Evolutionary conservation across 2,797 vertebrate genomes (phyloP).

Genomic region (Oophaga sylvatica): DNA sequence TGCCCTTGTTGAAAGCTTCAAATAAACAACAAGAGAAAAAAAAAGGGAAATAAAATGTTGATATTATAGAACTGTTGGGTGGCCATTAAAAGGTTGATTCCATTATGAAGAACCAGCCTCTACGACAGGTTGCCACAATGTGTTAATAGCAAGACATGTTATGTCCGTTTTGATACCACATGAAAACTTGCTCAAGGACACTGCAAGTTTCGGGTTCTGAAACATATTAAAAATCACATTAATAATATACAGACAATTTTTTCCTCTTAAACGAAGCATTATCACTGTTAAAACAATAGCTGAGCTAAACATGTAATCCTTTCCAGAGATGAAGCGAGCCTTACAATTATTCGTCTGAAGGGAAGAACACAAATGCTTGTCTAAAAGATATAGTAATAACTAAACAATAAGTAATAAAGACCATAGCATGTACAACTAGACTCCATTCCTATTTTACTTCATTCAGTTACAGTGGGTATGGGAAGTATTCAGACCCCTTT

Average conservation of each 20-base stretch:
- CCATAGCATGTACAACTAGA: not conserved
- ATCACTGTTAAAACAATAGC: not conserved
- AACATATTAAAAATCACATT: not conserved
- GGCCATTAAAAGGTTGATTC: slow-evolving; percentile 19
- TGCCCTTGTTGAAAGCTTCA: slow-evolving; percentile 59
- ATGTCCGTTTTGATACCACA: not conserved
- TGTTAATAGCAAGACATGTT: slow-evolving; percentile 8
- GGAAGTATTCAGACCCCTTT: too few species aligned
- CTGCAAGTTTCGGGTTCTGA: not conserved
- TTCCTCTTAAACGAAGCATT: not conserved
- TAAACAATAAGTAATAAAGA: not conserved
- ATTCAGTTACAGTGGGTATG: not conserved
- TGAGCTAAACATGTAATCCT: not conserved
- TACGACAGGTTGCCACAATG: slow-evolving; percentile 18
- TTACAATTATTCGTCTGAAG: too few species aligned
- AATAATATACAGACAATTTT: not conserved
- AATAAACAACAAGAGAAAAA: not conserved
- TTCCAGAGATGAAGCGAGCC: not conserved
- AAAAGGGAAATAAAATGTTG: slow-evolving; percentile 50
- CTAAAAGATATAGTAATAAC: too few species aligned
- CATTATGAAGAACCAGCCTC: slow-evolving; percentile 30
- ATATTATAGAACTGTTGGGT: not conserved
- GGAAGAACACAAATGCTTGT: too few species aligned
- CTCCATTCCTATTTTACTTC: not conserved
- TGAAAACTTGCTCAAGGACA: not conserved